These are phyloP conservation scores for Fulmarus glacialis DNA, from an alignment of 2,113 vertebrate genomes.

Conservation along the genomic window DNA sequence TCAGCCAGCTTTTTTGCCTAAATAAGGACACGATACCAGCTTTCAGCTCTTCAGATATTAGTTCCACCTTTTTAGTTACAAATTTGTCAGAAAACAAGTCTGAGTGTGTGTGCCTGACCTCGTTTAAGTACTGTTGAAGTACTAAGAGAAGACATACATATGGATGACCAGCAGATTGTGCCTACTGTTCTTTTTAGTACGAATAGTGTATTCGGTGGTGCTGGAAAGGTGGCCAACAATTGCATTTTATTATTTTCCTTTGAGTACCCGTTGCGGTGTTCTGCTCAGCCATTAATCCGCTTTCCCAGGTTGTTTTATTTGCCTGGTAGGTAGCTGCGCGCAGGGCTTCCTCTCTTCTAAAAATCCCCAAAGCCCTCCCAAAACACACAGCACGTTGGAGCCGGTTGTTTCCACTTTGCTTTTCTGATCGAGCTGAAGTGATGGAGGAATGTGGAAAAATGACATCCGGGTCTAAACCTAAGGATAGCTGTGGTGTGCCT, in stretches of 20 bases:
- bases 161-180: not conserved
- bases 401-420: not conserved
- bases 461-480: not conserved
- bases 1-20: slow-evolving; percentile 5
- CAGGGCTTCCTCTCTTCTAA: not conserved
- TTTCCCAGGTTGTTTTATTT: not conserved
- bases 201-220: accelerated
- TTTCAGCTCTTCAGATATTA: not conserved
- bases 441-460: not conserved
- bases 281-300: accelerated
- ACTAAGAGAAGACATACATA: not conserved
- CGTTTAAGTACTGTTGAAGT: not conserved
- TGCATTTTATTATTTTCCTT: not conserved
- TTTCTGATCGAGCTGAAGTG: not conserved
- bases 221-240: not conserved
- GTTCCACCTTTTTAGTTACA: slow-evolving; percentile 47
- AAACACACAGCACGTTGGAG: accelerated
- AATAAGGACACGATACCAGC: slow-evolving; percentile 11
- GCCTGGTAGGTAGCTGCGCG: not conserved
- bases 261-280: accelerated
- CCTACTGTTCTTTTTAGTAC: not conserved
- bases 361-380: not conserved
- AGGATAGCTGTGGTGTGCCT: not conserved
- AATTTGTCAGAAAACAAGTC: not conserved
- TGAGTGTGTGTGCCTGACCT: not conserved